These are phyloP conservation scores for Thera britannica DNA, from an alignment of 2,888 invertebrate genomes.

Conservation along the genomic window DNA sequence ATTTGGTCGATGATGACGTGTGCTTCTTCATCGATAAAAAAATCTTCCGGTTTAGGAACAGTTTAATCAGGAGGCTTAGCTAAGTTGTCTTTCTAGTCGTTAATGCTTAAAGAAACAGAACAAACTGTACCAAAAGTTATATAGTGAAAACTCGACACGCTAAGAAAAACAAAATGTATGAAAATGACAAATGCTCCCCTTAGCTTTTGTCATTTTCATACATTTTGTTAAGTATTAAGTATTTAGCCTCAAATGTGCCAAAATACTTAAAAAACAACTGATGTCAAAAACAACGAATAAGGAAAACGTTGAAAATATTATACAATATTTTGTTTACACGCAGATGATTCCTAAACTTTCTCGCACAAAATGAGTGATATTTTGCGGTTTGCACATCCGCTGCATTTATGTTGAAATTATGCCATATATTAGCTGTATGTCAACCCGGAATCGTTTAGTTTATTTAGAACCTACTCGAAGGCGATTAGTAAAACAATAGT, in stretches of 20 bases:
- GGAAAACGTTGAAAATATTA: not conserved
- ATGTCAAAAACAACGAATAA: not conserved
- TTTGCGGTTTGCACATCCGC: slow-evolving; percentile 29
- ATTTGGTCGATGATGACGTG: slow-evolving; percentile 4
- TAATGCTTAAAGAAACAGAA: no score
- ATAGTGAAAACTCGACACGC: no score
- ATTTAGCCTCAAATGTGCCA: no score
- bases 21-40: no score
- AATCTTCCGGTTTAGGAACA: no score
- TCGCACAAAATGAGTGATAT: slow-evolving; percentile 18
- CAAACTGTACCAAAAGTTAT: no score
- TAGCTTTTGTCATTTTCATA: no score
- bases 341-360: slow-evolving; percentile 32
- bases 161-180: no score
- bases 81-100: no score
- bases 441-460: slow-evolving; percentile 34
- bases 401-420: slow-evolving; percentile 30
- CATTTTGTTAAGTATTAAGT: no score
- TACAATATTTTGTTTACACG: slow-evolving; percentile 2
- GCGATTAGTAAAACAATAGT: slow-evolving; percentile 31
- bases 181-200: no score
- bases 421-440: slow-evolving; percentile 28
- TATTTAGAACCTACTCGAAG: slow-evolving; percentile 33
- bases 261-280: not conserved
- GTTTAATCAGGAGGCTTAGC: no score